Conservation (phyloP, 2,113 vertebrate genomes). For the Corythoichthys intestinalis region DNA sequence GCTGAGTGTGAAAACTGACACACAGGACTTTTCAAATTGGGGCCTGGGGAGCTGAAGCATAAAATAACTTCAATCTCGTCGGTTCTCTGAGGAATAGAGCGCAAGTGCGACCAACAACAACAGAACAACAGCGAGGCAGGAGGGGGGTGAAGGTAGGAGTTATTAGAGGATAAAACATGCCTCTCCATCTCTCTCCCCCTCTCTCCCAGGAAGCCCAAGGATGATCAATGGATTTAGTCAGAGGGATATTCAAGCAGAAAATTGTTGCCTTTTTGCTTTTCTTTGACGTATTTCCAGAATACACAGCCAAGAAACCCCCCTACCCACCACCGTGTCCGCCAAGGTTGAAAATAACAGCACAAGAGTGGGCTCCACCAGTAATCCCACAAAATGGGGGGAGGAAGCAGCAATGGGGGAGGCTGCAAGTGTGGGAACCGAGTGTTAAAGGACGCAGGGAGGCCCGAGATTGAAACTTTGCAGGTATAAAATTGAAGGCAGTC, state of each 20-base stretch:
- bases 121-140: constrained; percentile 84
- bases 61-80: constrained; percentile 99
- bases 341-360: constrained; percentile 74
- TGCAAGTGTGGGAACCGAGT: constrained; percentile 51
- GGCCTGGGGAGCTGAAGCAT: constrained; percentile 94
- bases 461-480: constrained; percentile 77
- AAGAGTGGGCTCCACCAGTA: constrained; percentile 68
- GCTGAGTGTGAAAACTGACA: constrained; percentile 98
- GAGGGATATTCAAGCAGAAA: constrained; percentile 99
- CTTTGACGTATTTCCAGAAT: constrained; percentile 88
- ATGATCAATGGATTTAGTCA: constrained; percentile 99
- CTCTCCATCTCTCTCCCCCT: constrained; percentile 79
- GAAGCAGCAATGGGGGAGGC: constrained; percentile 53
- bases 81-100: constrained; percentile 90
- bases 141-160: constrained; percentile 94
- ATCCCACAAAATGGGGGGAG: constrained; percentile 54
- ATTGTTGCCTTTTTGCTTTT: constrained; percentile 93
- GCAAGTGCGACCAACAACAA: constrained; percentile 91
- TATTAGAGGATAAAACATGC: constrained; percentile 99
- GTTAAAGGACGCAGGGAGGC: constrained; percentile 68
- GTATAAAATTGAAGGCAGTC: constrained; percentile 81
- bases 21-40: constrained; percentile 97
- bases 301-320: constrained; percentile 51
- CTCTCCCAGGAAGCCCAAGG: constrained; percentile 90
- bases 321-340: constrained; percentile 47